Percentiles rank a stretch among this genome's conserved stretches.
These are phyloP conservation scores for Borostomias antarcticus DNA, from an alignment of 2,797 vertebrate species.

Conservation along the genomic window DNA sequence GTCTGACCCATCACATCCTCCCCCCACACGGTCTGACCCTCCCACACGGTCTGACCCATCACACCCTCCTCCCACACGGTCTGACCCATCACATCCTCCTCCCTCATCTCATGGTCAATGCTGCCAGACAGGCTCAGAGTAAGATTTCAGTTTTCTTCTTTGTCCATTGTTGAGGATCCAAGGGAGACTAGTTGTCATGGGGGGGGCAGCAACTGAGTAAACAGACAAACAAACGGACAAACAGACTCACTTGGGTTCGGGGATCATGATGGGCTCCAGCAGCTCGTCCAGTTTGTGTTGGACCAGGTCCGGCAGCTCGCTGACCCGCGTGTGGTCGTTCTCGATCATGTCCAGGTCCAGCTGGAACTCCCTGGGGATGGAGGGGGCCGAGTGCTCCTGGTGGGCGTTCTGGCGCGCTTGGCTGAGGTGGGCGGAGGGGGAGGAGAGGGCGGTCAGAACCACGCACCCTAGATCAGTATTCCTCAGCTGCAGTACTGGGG, in stretches of 20 bases:
- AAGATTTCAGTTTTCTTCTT: too few species aligned
- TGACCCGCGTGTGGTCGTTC: slow-evolving; percentile 86
- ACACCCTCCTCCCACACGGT: too few species aligned
- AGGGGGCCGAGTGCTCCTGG: slow-evolving; percentile 78
- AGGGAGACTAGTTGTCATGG: too few species aligned
- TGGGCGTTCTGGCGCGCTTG: slow-evolving; percentile 91
- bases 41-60: too few species aligned
- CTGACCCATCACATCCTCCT: too few species aligned
- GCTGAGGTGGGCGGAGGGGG: slow-evolving; percentile 67
- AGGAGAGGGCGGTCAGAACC: slow-evolving; percentile 22
- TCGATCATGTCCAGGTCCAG: slow-evolving; percentile 97
- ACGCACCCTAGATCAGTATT: slow-evolving; percentile 30
- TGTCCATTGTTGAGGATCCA: too few species aligned
- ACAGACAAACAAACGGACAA: too few species aligned
- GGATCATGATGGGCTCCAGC: slow-evolving; percentile 94
- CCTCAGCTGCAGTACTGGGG: slow-evolving; percentile 35
- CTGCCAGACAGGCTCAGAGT: too few species aligned
- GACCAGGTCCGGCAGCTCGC: slow-evolving; percentile 94
- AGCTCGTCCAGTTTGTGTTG: slow-evolving; percentile 97
- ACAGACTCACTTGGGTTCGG: slow-evolving; percentile 89
- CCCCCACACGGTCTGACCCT: too few species aligned
- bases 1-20: too few species aligned
- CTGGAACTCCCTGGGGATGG: slow-evolving; percentile 93
- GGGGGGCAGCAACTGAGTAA: too few species aligned
- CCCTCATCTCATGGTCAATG: too few species aligned